Conservation (phyloP, 2,888 invertebrate species). For the Taphrorychus bicolor region DNA sequence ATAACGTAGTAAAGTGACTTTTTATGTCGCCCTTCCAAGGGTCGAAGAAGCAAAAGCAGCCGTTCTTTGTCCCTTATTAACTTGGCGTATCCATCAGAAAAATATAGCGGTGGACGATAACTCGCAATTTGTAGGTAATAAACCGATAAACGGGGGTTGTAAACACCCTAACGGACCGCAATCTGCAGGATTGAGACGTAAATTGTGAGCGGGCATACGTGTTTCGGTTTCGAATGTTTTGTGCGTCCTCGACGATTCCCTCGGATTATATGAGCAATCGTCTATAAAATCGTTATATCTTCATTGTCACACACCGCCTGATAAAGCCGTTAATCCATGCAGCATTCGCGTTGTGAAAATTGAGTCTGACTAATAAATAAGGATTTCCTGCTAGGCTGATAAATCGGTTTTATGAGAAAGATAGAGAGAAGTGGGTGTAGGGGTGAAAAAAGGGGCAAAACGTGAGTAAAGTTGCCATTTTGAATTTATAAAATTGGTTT, state of each 20-base stretch:
- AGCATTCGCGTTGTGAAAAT: neutral
- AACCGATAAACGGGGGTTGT: slow-evolving; percentile 33
- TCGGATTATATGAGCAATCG: neutral
- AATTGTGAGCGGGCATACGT: slow-evolving; percentile 34
- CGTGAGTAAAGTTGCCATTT: no score
- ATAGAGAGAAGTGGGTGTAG: neutral
- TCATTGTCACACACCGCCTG: neutral
- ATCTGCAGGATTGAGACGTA: slow-evolving; percentile 34
- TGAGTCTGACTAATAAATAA: neutral
- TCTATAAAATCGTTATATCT: neutral
- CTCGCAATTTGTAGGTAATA: slow-evolving; percentile 28
- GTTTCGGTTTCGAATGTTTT: neutral
- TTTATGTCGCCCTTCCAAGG: slow-evolving; percentile 25
- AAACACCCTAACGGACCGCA: slow-evolving; percentile 28
- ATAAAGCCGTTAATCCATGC: neutral
- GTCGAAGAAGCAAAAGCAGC: neutral
- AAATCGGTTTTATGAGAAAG: neutral
- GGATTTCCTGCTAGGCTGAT: neutral
- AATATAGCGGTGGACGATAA: neutral
- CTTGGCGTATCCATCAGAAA: neutral
- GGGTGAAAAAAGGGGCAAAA: neutral
- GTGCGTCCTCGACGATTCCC: neutral
- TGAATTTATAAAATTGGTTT: no score
- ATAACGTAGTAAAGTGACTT: slow-evolving; percentile 37
- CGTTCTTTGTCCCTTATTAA: neutral